Evolutionary conservation across 2,113 vertebrate species (phyloP).

Genomic region (Pluvianellus socialis): DNA sequence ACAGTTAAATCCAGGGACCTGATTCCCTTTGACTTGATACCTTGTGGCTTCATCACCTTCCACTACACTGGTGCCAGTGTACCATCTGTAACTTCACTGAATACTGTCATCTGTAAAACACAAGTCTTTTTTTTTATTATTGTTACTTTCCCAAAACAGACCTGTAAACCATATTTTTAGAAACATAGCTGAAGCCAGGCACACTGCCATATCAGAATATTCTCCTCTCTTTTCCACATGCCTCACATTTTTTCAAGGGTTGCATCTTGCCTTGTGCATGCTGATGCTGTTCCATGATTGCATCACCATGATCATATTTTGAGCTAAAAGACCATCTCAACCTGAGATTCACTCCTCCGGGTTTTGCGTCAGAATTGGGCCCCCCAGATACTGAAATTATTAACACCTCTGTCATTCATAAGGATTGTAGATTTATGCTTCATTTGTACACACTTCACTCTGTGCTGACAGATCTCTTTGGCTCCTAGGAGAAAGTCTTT

Average conservation of each 20-base stretch:
- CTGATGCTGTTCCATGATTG: accelerated
- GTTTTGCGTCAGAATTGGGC: neutral
- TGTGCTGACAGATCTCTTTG: constrained; percentile 34
- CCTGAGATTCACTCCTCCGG: neutral
- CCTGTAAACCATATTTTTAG: neutral
- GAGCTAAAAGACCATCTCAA: neutral
- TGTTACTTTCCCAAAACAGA: neutral
- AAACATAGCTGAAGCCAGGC: neutral
- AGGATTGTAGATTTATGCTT: neutral
- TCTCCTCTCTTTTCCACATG: neutral
- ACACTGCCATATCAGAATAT: neutral
- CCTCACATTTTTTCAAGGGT: neutral
- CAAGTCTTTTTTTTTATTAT: neutral
- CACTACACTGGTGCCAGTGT: neutral
- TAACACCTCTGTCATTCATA: neutral
- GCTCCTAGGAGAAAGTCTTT: constrained; percentile 8
- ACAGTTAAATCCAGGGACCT: neutral
- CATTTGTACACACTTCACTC: constrained; percentile 13
- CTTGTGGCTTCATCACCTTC: neutral
- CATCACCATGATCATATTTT: neutral
- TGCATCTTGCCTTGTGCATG: neutral
- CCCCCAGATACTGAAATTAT: neutral
- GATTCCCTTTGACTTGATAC: neutral
- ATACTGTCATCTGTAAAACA: neutral
- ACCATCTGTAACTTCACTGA: neutral